Percentiles rank a stretch among this genome's conserved stretches.
These are phyloP conservation scores for Smittia aterrima DNA, from an alignment of 2,888 invertebrate species.

Conservation along the genomic window DNA sequence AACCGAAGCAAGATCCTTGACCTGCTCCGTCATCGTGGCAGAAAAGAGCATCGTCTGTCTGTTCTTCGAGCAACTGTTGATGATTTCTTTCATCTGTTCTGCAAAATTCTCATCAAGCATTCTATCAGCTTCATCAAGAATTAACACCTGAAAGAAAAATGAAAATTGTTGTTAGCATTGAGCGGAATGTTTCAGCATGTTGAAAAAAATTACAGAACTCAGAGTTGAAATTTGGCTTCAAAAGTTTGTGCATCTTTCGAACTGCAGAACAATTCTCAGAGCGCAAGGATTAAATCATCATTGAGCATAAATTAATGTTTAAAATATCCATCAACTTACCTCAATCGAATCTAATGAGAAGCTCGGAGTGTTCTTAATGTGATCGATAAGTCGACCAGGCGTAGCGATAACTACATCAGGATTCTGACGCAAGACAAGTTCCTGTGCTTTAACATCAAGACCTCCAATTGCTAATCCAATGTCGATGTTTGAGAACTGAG, in stretches of 20 bases:
- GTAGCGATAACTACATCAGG: conserved; percentile 98
- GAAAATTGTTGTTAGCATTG: neutral
- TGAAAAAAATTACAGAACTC: too few relatives aligned
- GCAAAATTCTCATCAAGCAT: conserved; percentile 99
- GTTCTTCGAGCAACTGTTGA: conserved; percentile 83
- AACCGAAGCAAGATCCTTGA: conserved; percentile 89
- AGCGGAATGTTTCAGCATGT: too few relatives aligned
- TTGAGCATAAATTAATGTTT: neutral
- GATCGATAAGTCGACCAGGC: conserved; percentile 96
- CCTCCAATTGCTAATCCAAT: conserved; percentile 85
- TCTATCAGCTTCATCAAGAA: conserved; percentile 69
- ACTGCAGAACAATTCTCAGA: conserved; percentile 46
- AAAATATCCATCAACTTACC: conserved; percentile 56
- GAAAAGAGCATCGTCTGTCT: conserved; percentile 97
- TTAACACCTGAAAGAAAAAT: conserved; percentile 52
- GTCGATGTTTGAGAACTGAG: conserved; percentile 81
- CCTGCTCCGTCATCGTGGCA: conserved; percentile 99
- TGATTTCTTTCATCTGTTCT: conserved; percentile 98
- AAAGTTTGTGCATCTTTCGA: conserved; percentile 7
- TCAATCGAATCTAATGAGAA: conserved; percentile 89
- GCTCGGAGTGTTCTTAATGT: conserved; percentile 90
- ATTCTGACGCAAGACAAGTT: conserved; percentile 77
- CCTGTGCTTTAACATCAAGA: conserved; percentile 78
- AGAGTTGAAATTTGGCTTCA: neutral
- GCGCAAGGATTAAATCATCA: conserved; percentile 55